Percentiles rank a stretch among this genome's conserved stretches.
Conservation (phyloP, 2,888 invertebrate species). For the Abscondita cerata region DNA sequence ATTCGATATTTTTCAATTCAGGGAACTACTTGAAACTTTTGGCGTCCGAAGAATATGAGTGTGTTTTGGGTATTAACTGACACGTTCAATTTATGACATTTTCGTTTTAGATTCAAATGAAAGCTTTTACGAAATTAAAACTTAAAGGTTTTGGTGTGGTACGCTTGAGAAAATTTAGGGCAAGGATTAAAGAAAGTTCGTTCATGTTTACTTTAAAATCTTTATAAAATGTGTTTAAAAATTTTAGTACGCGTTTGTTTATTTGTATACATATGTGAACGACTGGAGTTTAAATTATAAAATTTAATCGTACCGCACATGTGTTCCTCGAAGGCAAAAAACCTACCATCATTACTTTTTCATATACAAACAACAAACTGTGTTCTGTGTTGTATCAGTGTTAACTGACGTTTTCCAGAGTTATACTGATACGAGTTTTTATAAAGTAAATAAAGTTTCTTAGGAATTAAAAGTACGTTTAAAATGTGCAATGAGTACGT, state of each 20-base stretch:
- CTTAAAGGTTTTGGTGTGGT: constrained; percentile 9
- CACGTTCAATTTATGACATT: too few relatives aligned
- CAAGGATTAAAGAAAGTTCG: constrained; percentile 26
- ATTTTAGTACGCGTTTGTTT: too few relatives aligned
- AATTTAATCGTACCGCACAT: neutral
- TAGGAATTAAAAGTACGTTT: too few relatives aligned
- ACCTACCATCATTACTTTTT: neutral
- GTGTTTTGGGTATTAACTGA: too few relatives aligned
- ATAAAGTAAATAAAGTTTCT: too few relatives aligned
- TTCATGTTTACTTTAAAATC: constrained; percentile 9
- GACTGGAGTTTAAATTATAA: neutral
- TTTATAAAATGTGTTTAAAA: too few relatives aligned
- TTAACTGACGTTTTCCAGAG: constrained; percentile 9
- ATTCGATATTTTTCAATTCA: too few relatives aligned
- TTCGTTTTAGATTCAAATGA: neutral
- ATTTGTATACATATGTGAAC: too few relatives aligned
- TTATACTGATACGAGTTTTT: constrained; percentile 5
- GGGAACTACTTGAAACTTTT: too few relatives aligned
- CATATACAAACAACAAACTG: constrained; percentile 3
- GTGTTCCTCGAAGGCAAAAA: constrained; percentile 4
- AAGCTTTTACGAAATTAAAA: neutral
- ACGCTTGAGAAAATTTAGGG: constrained; percentile 23
- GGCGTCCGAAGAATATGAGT: too few relatives aligned
- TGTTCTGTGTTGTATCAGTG: constrained; percentile 6
- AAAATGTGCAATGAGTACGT: too few relatives aligned